Evolutionary conservation across 2,797 vertebrate genomes (phyloP), one percentile per base, ranked within the genome.

Genomic region (Sphenodon punctatus): DNA sequence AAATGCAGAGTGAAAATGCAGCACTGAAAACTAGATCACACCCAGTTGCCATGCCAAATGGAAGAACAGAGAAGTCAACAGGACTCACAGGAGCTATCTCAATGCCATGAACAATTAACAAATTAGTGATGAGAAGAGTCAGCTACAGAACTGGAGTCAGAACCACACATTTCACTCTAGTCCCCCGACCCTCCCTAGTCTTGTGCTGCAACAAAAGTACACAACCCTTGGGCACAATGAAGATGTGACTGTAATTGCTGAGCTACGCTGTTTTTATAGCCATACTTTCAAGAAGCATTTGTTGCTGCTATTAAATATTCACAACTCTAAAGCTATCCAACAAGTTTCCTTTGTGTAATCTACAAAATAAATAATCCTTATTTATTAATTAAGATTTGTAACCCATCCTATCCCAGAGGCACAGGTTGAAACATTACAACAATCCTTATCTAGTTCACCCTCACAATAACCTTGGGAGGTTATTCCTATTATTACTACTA

Each of bases 51-150:
- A 71, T 83, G 73, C 74, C 79, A 67, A 86, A 42, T 55, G 75
- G 55, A 30, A 36, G 67, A 88, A 84, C 12, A 17, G 36, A 43
- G 78, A 78, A 68, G 80, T 59, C 87, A 84, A 42, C 14, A 5
- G 16, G 32, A 87, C 75, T 84, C 86, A 67, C 89, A 75, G 49
- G 59, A 49, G 53, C n/a, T n/a, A n/a, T n/a, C 64, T 20, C 36
- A 34, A 43, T 73, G 38, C 43, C 34, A 77, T 65, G 38, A 71
- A 77, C 86, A 81, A 61, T 22, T 14, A 85, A 46, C 27, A 20
- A 8, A 12, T 58, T 58, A 58, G 32, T 14, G 7, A 58, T 63
- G 71, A 67, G 53, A 34, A 3, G 42, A 73, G 25, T 74, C 69
- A 88, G 59, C 25, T 70, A 75, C 0, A 0, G 0, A 23, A 38